Percentiles rank a stretch among this genome's conserved stretches.
Conservation (phyloP, 1,140 invertebrate genomes). For the Microplitis mediator region DNA sequence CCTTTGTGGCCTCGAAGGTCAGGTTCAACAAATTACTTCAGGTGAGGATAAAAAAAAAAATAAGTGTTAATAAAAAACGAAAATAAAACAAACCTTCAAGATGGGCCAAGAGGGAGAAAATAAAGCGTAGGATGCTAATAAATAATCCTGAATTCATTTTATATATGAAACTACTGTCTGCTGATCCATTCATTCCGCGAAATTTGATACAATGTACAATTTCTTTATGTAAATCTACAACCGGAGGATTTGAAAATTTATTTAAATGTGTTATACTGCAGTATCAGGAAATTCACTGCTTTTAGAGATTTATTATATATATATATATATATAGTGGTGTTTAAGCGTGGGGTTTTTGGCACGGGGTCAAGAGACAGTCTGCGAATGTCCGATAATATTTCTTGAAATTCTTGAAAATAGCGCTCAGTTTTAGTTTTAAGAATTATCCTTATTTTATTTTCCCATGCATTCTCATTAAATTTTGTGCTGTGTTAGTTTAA, state of each 20-base stretch:
- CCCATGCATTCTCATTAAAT: no score
- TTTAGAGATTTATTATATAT: conserved; percentile 7
- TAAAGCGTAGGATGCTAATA: background rate
- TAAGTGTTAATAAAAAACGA: background rate
- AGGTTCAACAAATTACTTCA: conserved; percentile 11
- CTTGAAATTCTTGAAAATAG: conserved; percentile 44
- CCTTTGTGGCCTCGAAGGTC: background rate
- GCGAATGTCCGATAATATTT: conserved; percentile 44
- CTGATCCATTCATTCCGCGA: background rate
- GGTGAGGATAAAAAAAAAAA: background rate
- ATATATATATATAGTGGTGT: background rate
- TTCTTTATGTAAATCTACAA: background rate
- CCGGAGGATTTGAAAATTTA: conserved; percentile 3
- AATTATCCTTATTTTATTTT: no score
- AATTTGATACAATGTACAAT: conserved; percentile 14
- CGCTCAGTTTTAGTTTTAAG: background rate
- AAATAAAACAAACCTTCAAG: background rate
- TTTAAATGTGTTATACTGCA: background rate
- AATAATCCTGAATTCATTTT: conserved; percentile 2
- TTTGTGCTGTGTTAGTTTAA: background rate
- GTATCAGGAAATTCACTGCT: conserved; percentile 14
- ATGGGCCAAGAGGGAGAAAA: no score
- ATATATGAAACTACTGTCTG: background rate
- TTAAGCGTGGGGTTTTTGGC: conserved; percentile 38
- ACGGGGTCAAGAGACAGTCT: conserved; percentile 46